Percentiles rank a stretch among this genome's conserved stretches.
Evolutionary conservation across 1,140 invertebrate genomes (phyloP).

Genomic region (Leptinotarsa defecta): DNA sequence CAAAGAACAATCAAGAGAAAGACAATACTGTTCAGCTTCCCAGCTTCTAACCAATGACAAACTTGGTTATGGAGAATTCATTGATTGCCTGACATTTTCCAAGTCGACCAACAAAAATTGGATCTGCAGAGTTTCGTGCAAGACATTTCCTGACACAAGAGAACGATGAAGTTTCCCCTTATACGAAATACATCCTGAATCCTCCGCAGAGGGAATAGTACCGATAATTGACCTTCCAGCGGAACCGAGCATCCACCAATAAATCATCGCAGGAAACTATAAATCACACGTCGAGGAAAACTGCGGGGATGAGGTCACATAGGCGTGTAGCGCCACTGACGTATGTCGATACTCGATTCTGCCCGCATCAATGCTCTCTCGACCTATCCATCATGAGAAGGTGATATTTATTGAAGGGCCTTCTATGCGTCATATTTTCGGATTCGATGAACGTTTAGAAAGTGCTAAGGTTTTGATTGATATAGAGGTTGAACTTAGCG

Average conservation of each 20-base stretch:
- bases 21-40: too few relatives aligned
- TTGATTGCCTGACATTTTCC: too few relatives aligned
- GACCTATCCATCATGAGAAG: background rate
- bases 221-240: background rate
- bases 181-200: too few relatives aligned
- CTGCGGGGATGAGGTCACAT: background rate
- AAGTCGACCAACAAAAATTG: too few relatives aligned
- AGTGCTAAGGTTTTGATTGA: background rate
- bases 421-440: conserved; percentile 2
- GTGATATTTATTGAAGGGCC: conserved; percentile 5
- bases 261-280: background rate
- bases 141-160: too few relatives aligned
- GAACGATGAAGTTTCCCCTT: too few relatives aligned
- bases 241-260: background rate
- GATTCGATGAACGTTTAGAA: conserved; percentile 3
- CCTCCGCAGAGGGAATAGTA: background rate
- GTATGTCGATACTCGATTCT: background rate
- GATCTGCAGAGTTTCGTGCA: too few relatives aligned
- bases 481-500: background rate
- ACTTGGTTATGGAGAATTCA: too few relatives aligned
- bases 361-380: background rate
- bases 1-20: too few relatives aligned
- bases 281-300: background rate
- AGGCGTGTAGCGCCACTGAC: background rate
- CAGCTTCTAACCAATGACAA: too few relatives aligned